Evolutionary conservation across 2,797 vertebrate genomes (phyloP), one percentile per base, ranked within the genome.

Genomic region (Aythya fuligula): DNA sequence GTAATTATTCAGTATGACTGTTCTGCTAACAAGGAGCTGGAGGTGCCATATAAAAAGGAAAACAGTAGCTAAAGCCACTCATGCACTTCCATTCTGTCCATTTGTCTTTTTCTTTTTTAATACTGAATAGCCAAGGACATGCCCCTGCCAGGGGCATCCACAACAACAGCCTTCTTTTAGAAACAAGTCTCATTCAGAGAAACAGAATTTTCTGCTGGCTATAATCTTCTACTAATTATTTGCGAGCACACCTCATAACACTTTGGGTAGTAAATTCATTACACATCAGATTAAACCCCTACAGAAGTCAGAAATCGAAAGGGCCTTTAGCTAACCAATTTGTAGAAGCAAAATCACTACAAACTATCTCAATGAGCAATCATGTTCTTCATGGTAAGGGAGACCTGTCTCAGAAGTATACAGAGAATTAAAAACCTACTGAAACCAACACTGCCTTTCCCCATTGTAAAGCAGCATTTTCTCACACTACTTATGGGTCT

Each of bases 161-260:
- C 39, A 85, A 70, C 24, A 89, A 62, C 6, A 16, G 62, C n/a
- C 64, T 43, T 30, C 45, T 79, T 87, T 85, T 34, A 81, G 70
- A 92, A 93, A 88, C 27, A 20, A 27, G 30, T 64, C 27, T 38
- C 22, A 67, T 70, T 76, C 69, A 82, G 67, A 82, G 41, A 87
- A 94, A 85, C 36, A 76, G 47, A 82, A 28, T 85, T 72, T 96
- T 88, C 75, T 85, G 41, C 21, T 58, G 20, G 56, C n/a, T 89
- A 38, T 84, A 90, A 88, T 43, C 70, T 69, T 62, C 65, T 70
- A 41, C 32, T 80, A 79, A 69, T 66, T 79, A 76, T n/a, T 76
- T 61, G 9, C 51, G 47, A 72, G 38, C 38, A 85, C 22, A 89
- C 51, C 18, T 62, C 34, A 3, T 54, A 79, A 80, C 21, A 84